These are phyloP conservation scores for Delia radicum DNA, from an alignment of 1,140 invertebrate genomes.

Conservation along the genomic window DNA sequence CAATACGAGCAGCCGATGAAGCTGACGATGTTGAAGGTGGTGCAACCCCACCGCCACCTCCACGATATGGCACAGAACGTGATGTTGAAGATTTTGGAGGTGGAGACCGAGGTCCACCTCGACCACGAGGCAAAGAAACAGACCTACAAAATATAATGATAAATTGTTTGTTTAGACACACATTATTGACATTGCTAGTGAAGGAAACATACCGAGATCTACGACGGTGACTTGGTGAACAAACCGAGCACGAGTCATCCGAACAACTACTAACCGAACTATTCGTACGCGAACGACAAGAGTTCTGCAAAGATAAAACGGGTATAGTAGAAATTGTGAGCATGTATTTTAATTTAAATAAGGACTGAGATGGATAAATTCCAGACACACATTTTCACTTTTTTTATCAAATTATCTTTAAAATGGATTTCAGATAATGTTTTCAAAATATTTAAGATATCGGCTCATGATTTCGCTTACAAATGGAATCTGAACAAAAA, in stretches of 20 bases:
- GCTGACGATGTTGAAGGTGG: conserved; percentile 32
- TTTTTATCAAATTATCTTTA: too few species aligned
- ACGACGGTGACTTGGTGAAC: conserved; percentile 56
- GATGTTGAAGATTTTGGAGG: conserved; percentile 41
- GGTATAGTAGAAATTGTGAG: too few species aligned
- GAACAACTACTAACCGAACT: conserved; percentile 78
- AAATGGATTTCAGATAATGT: too few species aligned
- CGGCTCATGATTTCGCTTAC: too few species aligned
- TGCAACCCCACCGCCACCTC: conserved; percentile 33
- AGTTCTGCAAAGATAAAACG: conserved; percentile 34
- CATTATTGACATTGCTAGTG: too few species aligned
- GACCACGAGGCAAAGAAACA: conserved; percentile 35
- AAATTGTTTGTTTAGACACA: neutral
- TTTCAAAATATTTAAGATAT: too few species aligned
- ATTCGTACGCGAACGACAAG: conserved; percentile 61
- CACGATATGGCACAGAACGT: conserved; percentile 46
- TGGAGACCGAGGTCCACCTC: conserved; percentile 50
- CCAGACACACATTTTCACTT: too few species aligned
- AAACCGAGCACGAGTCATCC: conserved; percentile 78
- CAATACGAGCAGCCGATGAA: conserved; percentile 38
- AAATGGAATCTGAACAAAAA: too few species aligned
- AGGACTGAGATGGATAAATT: too few species aligned
- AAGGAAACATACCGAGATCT: conserved; percentile 47
- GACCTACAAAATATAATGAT: conserved; percentile 38
- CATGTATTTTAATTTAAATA: neutral